Evolutionary conservation across 2,113 vertebrate species (phyloP).

Genomic region (Echinops telfairi): DNA sequence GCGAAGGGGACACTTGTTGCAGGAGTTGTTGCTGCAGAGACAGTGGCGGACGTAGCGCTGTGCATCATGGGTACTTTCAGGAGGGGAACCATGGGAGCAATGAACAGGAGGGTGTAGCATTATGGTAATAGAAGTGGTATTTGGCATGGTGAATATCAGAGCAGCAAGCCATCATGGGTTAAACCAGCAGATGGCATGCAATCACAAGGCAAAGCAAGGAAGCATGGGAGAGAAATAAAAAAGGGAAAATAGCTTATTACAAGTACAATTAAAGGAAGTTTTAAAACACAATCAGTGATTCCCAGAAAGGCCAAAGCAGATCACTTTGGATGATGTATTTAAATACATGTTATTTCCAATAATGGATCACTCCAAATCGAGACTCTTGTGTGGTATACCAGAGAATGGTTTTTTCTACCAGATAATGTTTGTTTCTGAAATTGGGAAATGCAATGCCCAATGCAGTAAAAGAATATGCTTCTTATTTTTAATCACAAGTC

Average conservation of each 20-base stretch:
- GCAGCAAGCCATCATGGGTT: constrained; percentile 99
- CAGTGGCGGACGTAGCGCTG: constrained; percentile 99
- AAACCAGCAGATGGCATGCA: constrained; percentile 99
- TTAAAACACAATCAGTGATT: constrained; percentile 95
- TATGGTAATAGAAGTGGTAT: constrained; percentile 96
- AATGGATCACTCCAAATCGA: constrained; percentile 64
- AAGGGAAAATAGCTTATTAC: constrained; percentile 98
- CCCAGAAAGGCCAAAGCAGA: constrained; percentile 91
- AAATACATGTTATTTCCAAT: constrained; percentile 66
- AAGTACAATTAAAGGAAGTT: constrained; percentile 96
- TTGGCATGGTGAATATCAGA: constrained; percentile 96
- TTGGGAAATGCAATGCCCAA: background rate
- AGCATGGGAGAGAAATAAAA: constrained; percentile 96
- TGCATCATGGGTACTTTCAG: constrained; percentile 99
- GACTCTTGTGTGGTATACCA: background rate
- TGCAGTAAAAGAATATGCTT: background rate
- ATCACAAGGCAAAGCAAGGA: constrained; percentile 98
- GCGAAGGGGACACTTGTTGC: constrained; percentile 99
- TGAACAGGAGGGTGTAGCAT: constrained; percentile 98
- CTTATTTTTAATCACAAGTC: constrained; percentile 19
- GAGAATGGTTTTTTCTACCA: background rate
- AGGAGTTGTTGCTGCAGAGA: constrained; percentile 99
- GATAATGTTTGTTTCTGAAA: background rate
- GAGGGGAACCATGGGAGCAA: constrained; percentile 94
- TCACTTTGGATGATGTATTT: constrained; percentile 70